phyloP scores from a whole-genome alignment of 2,888 invertebrate species.

The Agriopis aurantiaria region DNA sequence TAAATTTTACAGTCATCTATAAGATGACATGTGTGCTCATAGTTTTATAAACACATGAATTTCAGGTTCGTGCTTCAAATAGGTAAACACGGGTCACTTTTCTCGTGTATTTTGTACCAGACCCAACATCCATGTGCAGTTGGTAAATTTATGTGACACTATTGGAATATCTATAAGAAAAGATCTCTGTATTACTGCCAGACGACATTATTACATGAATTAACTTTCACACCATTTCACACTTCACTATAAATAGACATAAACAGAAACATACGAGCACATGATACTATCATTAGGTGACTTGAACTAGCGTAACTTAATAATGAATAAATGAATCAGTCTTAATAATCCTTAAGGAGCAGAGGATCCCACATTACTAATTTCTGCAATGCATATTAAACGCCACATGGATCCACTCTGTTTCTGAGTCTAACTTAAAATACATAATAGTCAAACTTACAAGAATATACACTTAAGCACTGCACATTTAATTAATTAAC shows the following conservation, averaged over 20 bases:
- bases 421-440: constrained; percentile 81
- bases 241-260: constrained; percentile 68
- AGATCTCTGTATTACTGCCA: constrained; percentile 65
- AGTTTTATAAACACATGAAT: no score
- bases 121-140: neutral
- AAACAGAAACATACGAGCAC: constrained; percentile 66
- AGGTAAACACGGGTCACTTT: no score
- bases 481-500: constrained; percentile 73
- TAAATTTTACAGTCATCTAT: neutral
- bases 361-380: constrained; percentile 66
- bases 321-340: constrained; percentile 84
- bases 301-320: constrained; percentile 82
- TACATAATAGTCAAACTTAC: constrained; percentile 72
- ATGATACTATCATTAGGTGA: constrained; percentile 72
- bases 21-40: no score
- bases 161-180: constrained; percentile 34
- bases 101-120: no score
- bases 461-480: constrained; percentile 72
- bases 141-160: no score
- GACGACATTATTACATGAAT: constrained; percentile 41
- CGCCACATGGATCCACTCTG: constrained; percentile 69
- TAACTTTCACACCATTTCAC: constrained; percentile 52
- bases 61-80: no score
- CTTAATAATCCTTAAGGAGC: constrained; percentile 77
- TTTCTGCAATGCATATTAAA: constrained; percentile 63